Evolutionary conservation across 2,888 invertebrate genomes (phyloP).

Genomic region (Strigamia transsilvanica): DNA sequence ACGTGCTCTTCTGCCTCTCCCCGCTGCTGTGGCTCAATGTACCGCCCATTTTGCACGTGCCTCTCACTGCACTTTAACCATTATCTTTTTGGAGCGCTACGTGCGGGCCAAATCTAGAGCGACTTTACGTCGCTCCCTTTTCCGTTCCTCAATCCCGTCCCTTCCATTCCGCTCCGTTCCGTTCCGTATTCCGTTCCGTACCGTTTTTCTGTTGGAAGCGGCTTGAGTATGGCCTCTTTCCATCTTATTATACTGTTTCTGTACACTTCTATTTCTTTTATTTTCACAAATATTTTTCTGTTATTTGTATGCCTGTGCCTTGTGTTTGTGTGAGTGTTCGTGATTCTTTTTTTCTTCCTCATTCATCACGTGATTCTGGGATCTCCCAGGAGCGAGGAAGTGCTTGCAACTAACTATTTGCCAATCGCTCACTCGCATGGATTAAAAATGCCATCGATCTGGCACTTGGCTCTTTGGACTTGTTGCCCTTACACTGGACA

Average conservation of each 20-base stretch:
- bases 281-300: neutral
- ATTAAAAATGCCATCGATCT: conserved; percentile 39
- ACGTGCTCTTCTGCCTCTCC: conserved; percentile 52
- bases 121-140: conserved; percentile 18
- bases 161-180: too few relatives aligned
- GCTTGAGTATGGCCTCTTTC: conserved; percentile 31
- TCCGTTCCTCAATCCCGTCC: conserved; percentile 19
- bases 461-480: conserved; percentile 45
- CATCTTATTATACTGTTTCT: neutral
- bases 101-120: conserved; percentile 45
- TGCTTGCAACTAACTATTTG: conserved; percentile 49
- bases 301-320: conserved; percentile 36
- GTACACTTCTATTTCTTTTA: conserved; percentile 20
- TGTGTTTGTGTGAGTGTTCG: conserved; percentile 48
- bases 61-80: conserved; percentile 37
- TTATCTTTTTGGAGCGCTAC: conserved; percentile 46
- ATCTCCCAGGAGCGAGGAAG: conserved; percentile 40
- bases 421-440: conserved; percentile 49
- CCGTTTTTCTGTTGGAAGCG: conserved; percentile 28
- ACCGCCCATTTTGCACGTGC: conserved; percentile 46
- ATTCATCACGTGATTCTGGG: conserved; percentile 43
- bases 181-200: neutral
- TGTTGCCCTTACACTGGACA: conserved; percentile 43
- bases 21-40: conserved; percentile 48
- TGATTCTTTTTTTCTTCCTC: conserved; percentile 36